Evolutionary conservation across 2,113 vertebrate genomes (phyloP).

Genomic region (Chrysochloris asiatica): DNA sequence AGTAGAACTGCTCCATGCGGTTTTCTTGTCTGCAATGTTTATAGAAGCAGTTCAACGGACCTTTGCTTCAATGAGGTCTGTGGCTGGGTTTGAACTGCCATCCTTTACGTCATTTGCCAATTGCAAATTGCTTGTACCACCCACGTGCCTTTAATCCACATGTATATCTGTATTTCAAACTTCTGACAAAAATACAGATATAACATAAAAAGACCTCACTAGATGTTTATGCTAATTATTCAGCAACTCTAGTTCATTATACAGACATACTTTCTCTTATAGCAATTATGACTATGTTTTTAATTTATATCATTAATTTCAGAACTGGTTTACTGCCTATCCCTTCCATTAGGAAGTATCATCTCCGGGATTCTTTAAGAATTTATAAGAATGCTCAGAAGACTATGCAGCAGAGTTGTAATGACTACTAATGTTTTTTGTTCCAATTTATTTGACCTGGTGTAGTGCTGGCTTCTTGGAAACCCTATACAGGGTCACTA

Average conservation of each 20-base stretch:
- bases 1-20: too few relatives aligned
- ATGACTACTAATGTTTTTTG: conserved; percentile 2
- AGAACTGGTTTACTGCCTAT: background rate
- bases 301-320: background rate
- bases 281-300: background rate
- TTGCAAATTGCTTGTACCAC: background rate
- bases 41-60: background rate
- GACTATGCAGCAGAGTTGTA: background rate
- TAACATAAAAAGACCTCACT: background rate
- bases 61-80: background rate
- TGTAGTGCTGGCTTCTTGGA: too few relatives aligned
- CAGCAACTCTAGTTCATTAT: too few relatives aligned
- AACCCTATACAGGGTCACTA: too few relatives aligned
- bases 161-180: background rate
- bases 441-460: background rate
- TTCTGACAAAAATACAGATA: conserved; percentile 10
- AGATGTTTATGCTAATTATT: background rate
- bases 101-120: background rate
- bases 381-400: background rate
- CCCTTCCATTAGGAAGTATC: background rate
- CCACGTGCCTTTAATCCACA: background rate
- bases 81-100: background rate
- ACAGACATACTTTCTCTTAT: background rate
- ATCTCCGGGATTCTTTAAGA: background rate
- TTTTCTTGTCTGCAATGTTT: too few relatives aligned